Evolutionary conservation across 2,888 invertebrate species (phyloP), one percentile per base, ranked within the genome.

Genomic region (Eudemis profundana): DNA sequence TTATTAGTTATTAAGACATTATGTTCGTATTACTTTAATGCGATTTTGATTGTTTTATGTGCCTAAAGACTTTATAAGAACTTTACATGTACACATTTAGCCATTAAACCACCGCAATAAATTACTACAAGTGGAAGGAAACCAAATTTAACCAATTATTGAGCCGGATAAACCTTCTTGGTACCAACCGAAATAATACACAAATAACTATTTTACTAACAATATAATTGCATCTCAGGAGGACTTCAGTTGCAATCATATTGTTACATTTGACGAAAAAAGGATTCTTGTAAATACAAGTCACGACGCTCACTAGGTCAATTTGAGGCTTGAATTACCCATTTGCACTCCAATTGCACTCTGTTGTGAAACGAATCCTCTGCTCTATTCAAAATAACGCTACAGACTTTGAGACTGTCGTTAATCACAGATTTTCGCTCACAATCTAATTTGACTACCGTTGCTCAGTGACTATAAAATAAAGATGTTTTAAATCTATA

Each of bases 301-400:
- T 27, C 14, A 3, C 8, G 27, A 15, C 14, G 0, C 8, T 29
- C 29, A 3, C n/a, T 3, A n/a, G 42, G 7, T 29, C 42, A 27
- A 38, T 14, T 40, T 23, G 15, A 53, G 14, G 15, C 53, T 38
- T 3, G 38, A 53, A 53, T 53, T 53, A 15, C 38, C 21, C n/a
- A 10, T 38, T 53, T 53, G n/a, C 38, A 40, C 53, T 40, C 40
- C 15, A 40, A 40, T 40, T 54, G 17, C n/a, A 23, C 10, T 23
- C 3, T 4, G 2, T 40, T 40, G 10, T 27, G 12, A 19, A 23
- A 53, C 23, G 38, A 53, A 23, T 40, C 14, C 14, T 38, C 38
- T 38, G 5, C 33, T n/a, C n/a, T 14, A 19, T 21, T 33, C 14
- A 59, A 33, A 33, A 23, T 10, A 21, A 44, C 8, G 2, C 14